Percentiles rank a stretch among this genome's conserved stretches.
phyloP scores from a whole-genome alignment of 2,888 invertebrate species.

The Ectemnius lituratus region DNA sequence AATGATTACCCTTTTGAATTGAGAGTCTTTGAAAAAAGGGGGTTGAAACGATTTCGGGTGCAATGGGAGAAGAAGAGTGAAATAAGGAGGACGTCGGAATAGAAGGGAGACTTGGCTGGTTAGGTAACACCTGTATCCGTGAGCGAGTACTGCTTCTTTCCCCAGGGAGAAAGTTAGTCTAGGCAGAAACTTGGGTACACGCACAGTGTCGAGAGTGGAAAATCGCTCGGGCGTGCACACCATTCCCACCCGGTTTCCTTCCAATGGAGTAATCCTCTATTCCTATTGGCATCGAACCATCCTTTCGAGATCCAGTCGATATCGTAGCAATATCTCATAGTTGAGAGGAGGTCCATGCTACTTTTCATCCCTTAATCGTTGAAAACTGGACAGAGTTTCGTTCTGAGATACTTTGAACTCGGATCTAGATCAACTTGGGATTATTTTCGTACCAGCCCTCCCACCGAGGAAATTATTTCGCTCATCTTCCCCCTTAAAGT shows the following conservation, averaged over 20 bases:
- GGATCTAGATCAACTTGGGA: slow-evolving; percentile 11
- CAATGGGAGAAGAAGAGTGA: slow-evolving; percentile 18
- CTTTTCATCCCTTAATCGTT: background rate
- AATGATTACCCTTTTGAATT: too few species aligned
- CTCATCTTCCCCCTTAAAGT: slow-evolving; percentile 25
- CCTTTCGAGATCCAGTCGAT: background rate
- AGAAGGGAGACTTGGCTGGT: slow-evolving; percentile 54
- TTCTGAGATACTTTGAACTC: background rate
- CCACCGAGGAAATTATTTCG: slow-evolving; percentile 34
- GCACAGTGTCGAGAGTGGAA: slow-evolving; percentile 53
- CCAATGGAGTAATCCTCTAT: slow-evolving; percentile 25
- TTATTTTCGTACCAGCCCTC: slow-evolving; percentile 29
- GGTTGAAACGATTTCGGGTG: slow-evolving; percentile 7
- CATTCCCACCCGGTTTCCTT: slow-evolving; percentile 29
- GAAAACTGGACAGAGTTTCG: background rate
- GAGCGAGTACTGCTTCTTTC: slow-evolving; percentile 46
- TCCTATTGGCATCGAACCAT: background rate
- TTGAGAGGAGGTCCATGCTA: too few species aligned
- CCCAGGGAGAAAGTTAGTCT: slow-evolving; percentile 69
- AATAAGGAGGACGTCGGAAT: slow-evolving; percentile 36
- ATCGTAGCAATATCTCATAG: background rate
- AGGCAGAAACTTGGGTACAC: slow-evolving; percentile 49
- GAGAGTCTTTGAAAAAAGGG: too few species aligned
- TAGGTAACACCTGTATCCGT: slow-evolving; percentile 60
- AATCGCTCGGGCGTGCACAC: slow-evolving; percentile 53